A percentile compares a stretch with the other conserved stretches of the same genome.
These are phyloP conservation scores for Pandemis cinnamomeana DNA, from an alignment of 2,888 invertebrate species.

Conservation along the genomic window DNA sequence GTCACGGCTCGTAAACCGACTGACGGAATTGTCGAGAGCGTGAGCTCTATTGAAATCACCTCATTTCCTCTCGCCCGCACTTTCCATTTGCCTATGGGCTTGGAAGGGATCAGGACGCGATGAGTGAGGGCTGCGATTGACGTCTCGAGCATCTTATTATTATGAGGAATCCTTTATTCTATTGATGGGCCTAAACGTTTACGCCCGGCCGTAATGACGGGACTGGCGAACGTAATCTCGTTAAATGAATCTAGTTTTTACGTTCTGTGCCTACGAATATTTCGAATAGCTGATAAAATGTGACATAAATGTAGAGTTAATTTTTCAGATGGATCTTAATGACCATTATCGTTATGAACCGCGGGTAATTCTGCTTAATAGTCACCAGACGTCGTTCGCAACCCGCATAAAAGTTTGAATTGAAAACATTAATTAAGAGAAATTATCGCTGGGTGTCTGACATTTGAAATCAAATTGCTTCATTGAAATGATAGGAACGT, in stretches of 20 bases:
- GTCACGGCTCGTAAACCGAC: conserved; percentile 38
- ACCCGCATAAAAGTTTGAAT: not conserved
- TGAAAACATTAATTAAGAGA: conserved; percentile 10
- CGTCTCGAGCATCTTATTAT: conserved; percentile 23
- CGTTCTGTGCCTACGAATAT: not conserved
- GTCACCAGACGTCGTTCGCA: conserved; percentile 20
- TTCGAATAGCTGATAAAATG: conserved; percentile 25
- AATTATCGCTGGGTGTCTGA: not conserved
- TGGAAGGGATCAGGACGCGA: conserved; percentile 24
- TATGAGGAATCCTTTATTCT: conserved; percentile 21
- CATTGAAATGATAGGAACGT: conserved; percentile 14
- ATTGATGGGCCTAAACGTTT: conserved; percentile 22
- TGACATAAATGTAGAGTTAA: conserved; percentile 22
- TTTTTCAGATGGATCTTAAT: conserved; percentile 34
- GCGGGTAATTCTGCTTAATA: conserved; percentile 6
- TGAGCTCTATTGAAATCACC: conserved; percentile 42
- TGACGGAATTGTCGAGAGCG: conserved; percentile 40
- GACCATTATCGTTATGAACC: conserved; percentile 19
- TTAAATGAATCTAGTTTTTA: conserved; percentile 17
- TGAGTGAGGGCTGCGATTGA: conserved; percentile 34
- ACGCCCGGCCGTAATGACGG: not conserved
- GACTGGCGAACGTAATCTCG: not conserved
- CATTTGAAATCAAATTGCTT: conserved; percentile 13
- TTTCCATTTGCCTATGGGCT: conserved; percentile 38
- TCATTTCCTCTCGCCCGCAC: conserved; percentile 37